Conservation (phyloP, 2,888 invertebrate genomes). For the Brachynemurus nebulosus region DNA sequence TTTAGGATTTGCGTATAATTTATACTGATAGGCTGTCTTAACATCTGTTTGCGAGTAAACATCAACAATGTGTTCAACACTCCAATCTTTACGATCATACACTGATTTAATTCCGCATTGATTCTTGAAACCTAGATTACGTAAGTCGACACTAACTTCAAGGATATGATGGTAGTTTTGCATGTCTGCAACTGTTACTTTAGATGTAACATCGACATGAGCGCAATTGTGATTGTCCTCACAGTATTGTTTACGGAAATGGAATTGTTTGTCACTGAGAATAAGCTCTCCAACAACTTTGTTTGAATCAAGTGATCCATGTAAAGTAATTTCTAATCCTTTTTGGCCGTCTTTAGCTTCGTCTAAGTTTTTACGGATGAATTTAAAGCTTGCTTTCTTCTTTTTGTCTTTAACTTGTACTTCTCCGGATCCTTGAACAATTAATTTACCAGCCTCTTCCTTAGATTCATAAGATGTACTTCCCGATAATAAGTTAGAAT, state of each 20-base stretch:
- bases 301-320: slow-evolving; percentile 52
- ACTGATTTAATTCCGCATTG: slow-evolving; percentile 58
- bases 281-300: slow-evolving; percentile 58
- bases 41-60: slow-evolving; percentile 55
- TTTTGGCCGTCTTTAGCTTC: slow-evolving; percentile 48
- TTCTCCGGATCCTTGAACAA: slow-evolving; percentile 62
- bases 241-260: slow-evolving; percentile 55
- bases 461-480: slow-evolving; percentile 56
- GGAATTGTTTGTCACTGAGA: slow-evolving; percentile 57
- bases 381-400: slow-evolving; percentile 59
- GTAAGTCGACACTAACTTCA: slow-evolving; percentile 52
- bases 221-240: slow-evolving; percentile 69
- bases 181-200: slow-evolving; percentile 34
- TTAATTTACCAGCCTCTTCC: slow-evolving; percentile 53
- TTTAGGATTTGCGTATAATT: slow-evolving; percentile 47
- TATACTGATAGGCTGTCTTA: slow-evolving; percentile 57
- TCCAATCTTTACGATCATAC: slow-evolving; percentile 42
- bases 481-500: slow-evolving; percentile 54
- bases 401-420: slow-evolving; percentile 54
- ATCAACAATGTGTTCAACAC: slow-evolving; percentile 51
- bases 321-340: slow-evolving; percentile 49
- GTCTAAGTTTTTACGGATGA: slow-evolving; percentile 45
- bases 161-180: slow-evolving; percentile 44
- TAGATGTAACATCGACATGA: slow-evolving; percentile 52
- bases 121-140: slow-evolving; percentile 57